Evolutionary conservation across 2,113 vertebrate species (phyloP).

Genomic region (Hyperopisus bebe): DNA sequence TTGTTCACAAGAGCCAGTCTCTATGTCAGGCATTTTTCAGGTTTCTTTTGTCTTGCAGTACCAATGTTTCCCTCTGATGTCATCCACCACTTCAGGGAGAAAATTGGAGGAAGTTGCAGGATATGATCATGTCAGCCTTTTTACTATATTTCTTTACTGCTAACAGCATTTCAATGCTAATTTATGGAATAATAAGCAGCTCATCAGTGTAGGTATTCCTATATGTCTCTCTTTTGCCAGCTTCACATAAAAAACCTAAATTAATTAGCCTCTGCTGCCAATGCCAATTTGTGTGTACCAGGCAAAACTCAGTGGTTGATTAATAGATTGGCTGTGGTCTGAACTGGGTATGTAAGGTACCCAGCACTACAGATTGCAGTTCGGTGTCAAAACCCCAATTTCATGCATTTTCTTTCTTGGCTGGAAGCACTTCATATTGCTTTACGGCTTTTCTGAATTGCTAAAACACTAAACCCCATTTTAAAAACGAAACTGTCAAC

Average conservation of each 20-base stretch:
- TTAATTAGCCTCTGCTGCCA: background rate
- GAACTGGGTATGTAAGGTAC: background rate
- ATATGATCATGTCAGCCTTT: background rate
- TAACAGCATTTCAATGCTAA: background rate
- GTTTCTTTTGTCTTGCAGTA: background rate
- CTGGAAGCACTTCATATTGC: background rate
- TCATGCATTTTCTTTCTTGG: background rate
- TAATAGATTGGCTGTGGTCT: background rate
- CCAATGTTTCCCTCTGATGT: background rate
- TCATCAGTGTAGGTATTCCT: background rate
- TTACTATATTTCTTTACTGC: background rate
- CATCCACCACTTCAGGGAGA: background rate
- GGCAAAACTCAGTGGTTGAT: background rate
- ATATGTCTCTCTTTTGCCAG: background rate
- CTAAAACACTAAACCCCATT: background rate
- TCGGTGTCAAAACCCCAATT: background rate
- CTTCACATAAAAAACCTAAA: background rate
- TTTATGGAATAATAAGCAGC: background rate
- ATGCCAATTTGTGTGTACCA: background rate
- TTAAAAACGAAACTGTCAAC: background rate
- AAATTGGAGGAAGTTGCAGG: background rate
- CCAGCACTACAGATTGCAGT: background rate
- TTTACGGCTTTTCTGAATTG: background rate
- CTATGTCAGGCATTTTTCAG: background rate
- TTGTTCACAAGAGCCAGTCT: background rate